Conservation (phyloP, 2,888 invertebrate species). For the Mechanitis mazaeus region DNA sequence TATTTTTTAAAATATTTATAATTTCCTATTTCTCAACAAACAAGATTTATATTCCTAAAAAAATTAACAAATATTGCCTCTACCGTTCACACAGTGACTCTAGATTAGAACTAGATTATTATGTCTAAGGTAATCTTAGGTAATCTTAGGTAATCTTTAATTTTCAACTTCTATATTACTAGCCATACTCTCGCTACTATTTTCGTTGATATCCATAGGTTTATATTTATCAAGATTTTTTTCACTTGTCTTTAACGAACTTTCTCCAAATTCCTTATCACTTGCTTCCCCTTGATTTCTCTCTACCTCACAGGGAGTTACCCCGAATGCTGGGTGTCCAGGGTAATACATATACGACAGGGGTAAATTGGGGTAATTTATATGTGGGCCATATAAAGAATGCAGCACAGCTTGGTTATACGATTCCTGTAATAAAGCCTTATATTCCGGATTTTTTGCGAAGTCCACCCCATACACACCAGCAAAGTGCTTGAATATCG, state of each 20-base stretch:
- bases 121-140: background rate
- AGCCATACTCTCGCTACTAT: slow-evolving; percentile 71
- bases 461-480: slow-evolving; percentile 72
- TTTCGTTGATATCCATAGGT: slow-evolving; percentile 57
- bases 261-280: slow-evolving; percentile 45
- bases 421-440: slow-evolving; percentile 67
- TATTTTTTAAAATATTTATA: too few species aligned
- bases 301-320: slow-evolving; percentile 60
- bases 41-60: too few species aligned
- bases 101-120: background rate
- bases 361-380: slow-evolving; percentile 64
- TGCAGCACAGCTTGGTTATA: slow-evolving; percentile 71
- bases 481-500: slow-evolving; percentile 70
- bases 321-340: slow-evolving; percentile 60
- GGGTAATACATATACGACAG: slow-evolving; percentile 72
- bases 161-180: slow-evolving; percentile 74
- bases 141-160: slow-evolving; percentile 35
- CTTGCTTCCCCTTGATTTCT: slow-evolving; percentile 49
- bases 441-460: slow-evolving; percentile 69
- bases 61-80: too few species aligned
- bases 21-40: too few species aligned
- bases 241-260: slow-evolving; percentile 43
- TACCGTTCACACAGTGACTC: too few species aligned
- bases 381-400: slow-evolving; percentile 67
- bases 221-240: slow-evolving; percentile 51